Conservation (phyloP, 2,888 invertebrate genomes). For the Dicyrtoma fusca region DNA sequence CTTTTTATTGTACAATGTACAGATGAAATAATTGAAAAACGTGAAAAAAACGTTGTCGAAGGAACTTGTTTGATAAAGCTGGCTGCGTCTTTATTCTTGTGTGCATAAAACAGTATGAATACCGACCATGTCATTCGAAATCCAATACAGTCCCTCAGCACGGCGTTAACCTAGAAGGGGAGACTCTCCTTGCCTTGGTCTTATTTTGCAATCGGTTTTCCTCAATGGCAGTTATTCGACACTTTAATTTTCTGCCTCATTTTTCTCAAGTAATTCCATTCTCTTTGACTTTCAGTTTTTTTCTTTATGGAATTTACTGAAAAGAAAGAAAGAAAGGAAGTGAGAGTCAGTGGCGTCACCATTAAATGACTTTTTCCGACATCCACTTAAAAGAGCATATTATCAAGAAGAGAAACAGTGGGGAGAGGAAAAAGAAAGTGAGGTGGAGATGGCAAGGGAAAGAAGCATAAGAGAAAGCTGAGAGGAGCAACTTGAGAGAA, state of each 20-base stretch:
- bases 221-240: conserved; percentile 47
- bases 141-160: too few species aligned
- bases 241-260: conserved; percentile 52
- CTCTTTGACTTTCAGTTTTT: conserved; percentile 11
- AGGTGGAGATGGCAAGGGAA: not conserved
- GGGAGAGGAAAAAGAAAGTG: not conserved
- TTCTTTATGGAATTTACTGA: conserved; percentile 30
- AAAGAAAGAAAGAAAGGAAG: conserved; percentile 8
- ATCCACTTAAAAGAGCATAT: conserved; percentile 19
- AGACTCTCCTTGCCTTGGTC: conserved; percentile 27
- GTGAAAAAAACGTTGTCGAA: too few species aligned
- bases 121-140: too few species aligned
- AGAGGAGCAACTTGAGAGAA: conserved; percentile 11
- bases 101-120: too few species aligned
- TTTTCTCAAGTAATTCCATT: conserved; percentile 42
- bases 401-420: not conserved
- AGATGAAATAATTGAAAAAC: too few species aligned
- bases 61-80: too few species aligned
- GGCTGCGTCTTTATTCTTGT: too few species aligned
- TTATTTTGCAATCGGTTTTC: conserved; percentile 42
- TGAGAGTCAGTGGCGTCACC: conserved; percentile 22
- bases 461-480: not conserved
- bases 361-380: conserved; percentile 31
- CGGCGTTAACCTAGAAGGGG: too few species aligned
- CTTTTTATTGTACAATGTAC: too few species aligned